Conservation (phyloP, 2,113 vertebrate genomes). For the Todiramphus chloris region DNA sequence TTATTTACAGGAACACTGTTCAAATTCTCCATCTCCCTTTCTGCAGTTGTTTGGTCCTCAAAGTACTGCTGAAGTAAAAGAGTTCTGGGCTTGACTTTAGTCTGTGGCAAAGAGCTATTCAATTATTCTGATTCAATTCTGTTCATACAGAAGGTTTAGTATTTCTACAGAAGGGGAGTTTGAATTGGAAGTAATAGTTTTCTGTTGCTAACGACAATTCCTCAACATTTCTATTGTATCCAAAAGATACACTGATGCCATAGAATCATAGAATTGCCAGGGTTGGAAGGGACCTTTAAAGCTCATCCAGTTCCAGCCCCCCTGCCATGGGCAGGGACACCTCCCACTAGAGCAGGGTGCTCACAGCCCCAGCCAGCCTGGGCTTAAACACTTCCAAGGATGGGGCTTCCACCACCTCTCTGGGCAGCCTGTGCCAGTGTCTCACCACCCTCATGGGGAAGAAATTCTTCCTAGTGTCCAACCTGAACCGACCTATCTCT, state of each 20-base stretch:
- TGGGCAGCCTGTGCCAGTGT: too few species aligned
- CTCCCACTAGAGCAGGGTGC: too few species aligned
- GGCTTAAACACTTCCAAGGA: too few species aligned
- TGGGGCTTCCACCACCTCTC: too few species aligned
- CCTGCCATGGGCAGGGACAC: too few species aligned
- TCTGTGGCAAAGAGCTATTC: background rate
- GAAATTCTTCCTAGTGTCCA: too few species aligned
- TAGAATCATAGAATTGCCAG: too few species aligned
- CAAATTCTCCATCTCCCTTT: constrained; percentile 7
- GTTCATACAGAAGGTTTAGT: background rate
- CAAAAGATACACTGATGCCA: background rate
- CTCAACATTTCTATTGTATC: background rate
- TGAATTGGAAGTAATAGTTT: background rate
- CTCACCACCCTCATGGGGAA: too few species aligned
- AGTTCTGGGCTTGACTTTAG: constrained; percentile 8
- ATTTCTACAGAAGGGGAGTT: background rate
- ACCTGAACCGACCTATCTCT: too few species aligned
- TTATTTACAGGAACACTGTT: constrained; percentile 18
- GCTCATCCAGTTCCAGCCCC: too few species aligned
- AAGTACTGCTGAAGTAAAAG: background rate
- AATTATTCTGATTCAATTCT: constrained; percentile 22
- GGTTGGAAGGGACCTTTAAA: too few species aligned
- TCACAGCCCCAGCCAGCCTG: too few species aligned
- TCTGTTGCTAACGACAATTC: background rate
- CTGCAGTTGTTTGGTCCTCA: constrained; percentile 46